Percentiles rank a stretch among this genome's conserved stretches.
Evolutionary conservation across 2,797 vertebrate genomes (phyloP).

Genomic region (Peromyscus eremicus): DNA sequence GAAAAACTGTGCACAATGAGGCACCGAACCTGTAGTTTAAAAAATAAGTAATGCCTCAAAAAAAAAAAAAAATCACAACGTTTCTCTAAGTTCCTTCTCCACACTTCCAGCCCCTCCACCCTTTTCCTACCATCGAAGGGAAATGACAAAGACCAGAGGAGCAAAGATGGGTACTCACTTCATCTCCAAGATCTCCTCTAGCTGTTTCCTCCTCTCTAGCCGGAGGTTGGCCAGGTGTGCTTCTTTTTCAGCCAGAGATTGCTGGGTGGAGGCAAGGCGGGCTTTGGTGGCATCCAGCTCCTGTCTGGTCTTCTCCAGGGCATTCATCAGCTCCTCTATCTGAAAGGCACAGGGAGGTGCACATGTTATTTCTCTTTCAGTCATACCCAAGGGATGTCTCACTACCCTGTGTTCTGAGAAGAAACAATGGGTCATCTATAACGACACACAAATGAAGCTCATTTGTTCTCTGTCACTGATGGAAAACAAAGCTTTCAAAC

Average conservation of each 20-base stretch:
- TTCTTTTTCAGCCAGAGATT: constrained; percentile 97
- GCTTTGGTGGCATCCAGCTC: constrained; percentile 98
- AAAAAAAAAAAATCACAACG: background rate
- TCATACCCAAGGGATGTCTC: background rate
- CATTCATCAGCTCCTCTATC: constrained; percentile 97
- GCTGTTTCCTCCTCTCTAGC: constrained; percentile 96
- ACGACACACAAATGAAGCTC: background rate
- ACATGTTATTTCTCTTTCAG: constrained; percentile 22
- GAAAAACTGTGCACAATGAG: constrained; percentile 20
- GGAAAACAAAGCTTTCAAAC: constrained; percentile 63
- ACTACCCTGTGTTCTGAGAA: background rate
- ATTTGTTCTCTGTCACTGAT: constrained; percentile 34
- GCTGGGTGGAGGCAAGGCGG: constrained; percentile 97
- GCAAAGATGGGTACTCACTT: constrained; percentile 91
- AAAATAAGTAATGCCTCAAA: background rate
- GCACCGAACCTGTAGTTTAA: background rate
- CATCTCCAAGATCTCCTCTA: constrained; percentile 99
- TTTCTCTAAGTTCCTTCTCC: background rate
- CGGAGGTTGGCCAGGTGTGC: constrained; percentile 96
- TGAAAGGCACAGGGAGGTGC: constrained; percentile 84
- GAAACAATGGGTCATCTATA: background rate
- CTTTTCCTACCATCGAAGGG: background rate
- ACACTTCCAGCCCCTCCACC: background rate
- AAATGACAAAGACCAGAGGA: background rate
- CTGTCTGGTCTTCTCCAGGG: constrained; percentile 97